Conservation (phyloP, 2,113 vertebrate genomes). For the Pterocles burchelli region DNA sequence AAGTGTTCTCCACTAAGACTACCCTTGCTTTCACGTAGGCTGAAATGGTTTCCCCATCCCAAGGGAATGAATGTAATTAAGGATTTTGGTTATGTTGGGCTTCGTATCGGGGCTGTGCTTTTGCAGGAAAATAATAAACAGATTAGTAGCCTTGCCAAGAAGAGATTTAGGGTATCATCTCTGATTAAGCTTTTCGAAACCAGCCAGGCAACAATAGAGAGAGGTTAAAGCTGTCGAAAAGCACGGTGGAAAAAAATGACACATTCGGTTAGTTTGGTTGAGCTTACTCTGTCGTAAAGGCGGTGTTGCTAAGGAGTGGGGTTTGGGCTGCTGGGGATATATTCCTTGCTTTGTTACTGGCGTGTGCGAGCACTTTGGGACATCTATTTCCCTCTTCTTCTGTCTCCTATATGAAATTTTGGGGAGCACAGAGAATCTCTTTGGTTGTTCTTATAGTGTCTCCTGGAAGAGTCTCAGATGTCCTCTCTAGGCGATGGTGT, state of each 20-base stretch:
- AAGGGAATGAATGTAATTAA: not conserved
- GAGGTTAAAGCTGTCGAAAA: not conserved
- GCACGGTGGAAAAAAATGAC: not conserved
- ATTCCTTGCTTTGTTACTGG: not conserved
- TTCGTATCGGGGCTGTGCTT: not conserved
- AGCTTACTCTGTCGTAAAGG: not conserved
- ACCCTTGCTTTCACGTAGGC: not conserved
- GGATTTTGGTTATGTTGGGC: not conserved
- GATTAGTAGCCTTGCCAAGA: not conserved
- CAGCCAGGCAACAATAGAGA: not conserved
- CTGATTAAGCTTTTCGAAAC: conserved; percentile 2
- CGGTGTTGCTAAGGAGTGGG: not conserved
- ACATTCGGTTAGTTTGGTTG: not conserved
- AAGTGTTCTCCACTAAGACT: not conserved
- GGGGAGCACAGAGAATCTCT: not conserved
- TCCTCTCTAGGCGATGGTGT: not conserved
- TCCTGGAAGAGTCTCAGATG: not conserved
- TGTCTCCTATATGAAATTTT: not conserved
- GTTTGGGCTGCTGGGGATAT: too few relatives aligned
- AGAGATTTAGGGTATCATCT: conserved; percentile 16
- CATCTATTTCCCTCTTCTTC: not conserved
- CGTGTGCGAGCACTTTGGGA: too few relatives aligned
- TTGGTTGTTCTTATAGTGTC: not conserved
- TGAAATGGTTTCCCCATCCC: not conserved
- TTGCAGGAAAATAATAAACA: conserved; percentile 5